Evolutionary conservation across 1,140 invertebrate genomes (phyloP), one percentile per base, ranked within the genome.

Genomic region (Hylyphantes graminicola): DNA sequence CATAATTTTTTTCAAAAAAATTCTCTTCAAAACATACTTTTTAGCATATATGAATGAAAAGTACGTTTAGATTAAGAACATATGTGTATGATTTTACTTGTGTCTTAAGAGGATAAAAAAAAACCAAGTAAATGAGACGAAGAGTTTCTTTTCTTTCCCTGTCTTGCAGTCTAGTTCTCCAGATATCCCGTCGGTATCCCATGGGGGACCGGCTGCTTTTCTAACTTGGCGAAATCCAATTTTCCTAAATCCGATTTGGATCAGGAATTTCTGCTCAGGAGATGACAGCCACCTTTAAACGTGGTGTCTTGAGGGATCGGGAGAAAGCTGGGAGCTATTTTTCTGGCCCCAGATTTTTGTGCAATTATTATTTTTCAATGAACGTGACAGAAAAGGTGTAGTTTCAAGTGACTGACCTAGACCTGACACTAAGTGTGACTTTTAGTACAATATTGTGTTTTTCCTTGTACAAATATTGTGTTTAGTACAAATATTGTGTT

Each of bases 201-300:
- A 19, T 57, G 77, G 77, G 77, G 70, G 68, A 70, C 64, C 53
- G n/a, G 48, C 75, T 64, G 77, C 76, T 80, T 80, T 35, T 67
- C 53, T 68, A 80, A 80, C 77, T 80, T 80, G 70, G 77, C 77
- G 17, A 70, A 80, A 80, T 80, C 77, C 77, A 80, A 80, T 80
- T 80, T 80, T 70, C 77, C 77, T 67, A 80, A 80, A 80, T 80
- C 77, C 21, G 77, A 80, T 80, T 80, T 80, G 77, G 77, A 80
- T 80, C 77, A 80, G 61, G 77, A 68, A 80, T 80, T 80, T 80
- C 65, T 11, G 64, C 54, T 9, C 53, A 80, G 65, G 65, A 80
- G 67, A 57, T 80, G 77, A 80, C 77, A 80, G 65, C 77, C 55
- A 59, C 59, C 65, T 68, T 74, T 70, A 70, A 70, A 70, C 64